Evolutionary conservation across 2,888 invertebrate species (phyloP), one percentile per base, ranked within the genome.

Genomic region (Megamerina dolium): DNA sequence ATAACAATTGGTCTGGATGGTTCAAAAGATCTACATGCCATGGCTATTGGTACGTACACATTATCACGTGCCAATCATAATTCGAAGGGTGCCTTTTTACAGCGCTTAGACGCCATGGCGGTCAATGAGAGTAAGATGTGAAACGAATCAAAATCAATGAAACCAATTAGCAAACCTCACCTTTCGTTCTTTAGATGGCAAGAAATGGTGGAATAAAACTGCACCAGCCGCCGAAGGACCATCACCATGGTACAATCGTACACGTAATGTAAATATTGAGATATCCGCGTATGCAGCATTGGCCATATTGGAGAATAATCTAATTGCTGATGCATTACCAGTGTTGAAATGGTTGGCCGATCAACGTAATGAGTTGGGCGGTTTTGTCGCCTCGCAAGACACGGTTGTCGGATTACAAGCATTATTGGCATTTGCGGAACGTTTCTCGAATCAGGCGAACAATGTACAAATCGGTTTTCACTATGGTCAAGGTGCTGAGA

Each of bases 201-300:
- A 78, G 57, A 84, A 85, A 57, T 91, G 88, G 84, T 94, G 93
- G 93, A 82, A 82, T 40, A 83, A 85, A 47, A 79, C 75, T 2
- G 72, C 75, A 1, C 72, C 75, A 0, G 59, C 72, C 21, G 63
- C 66, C 14, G 80, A 81, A 45, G 74, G 75, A 34, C 76, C 77
- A 41, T 83, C 83, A 60, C 82, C 83, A 0, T 82, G 83, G 82
- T 75, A 74, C 43, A 71, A 74, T 29, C 70, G 80, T 41, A 83
- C 87, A 0, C 78, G 82, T 41, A 82, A 86, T 1, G 77, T 85
- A 1, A 67, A 72, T 52, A 74, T 95, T 10, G 89, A 90, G 68
- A 88, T 90, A 55, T 91, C 95, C 0, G 83, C 93, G 0, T 96
- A 95, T 72, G 89, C 85, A 0, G 75, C 96, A 31, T 74, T 93